phyloP scores from a whole-genome alignment of 2,113 vertebrate genomes.

The Furnarius figulus region DNA sequence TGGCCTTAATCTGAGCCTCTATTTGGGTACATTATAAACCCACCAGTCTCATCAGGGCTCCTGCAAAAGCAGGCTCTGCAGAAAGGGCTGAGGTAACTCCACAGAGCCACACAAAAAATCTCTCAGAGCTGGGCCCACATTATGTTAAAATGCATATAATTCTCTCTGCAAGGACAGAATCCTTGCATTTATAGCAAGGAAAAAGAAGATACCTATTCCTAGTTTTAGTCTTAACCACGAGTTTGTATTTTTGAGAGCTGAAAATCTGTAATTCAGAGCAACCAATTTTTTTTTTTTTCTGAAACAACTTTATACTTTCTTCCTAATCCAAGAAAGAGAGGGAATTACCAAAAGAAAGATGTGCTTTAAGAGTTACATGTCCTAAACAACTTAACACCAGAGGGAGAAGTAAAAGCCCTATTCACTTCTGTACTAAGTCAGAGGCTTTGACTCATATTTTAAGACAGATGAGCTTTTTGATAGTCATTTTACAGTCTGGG shows the following conservation, averaged over 20 bases:
- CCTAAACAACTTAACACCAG: background rate
- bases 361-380: fast-evolving
- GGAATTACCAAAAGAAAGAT: background rate
- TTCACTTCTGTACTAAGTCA: background rate
- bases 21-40: background rate
- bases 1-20: background rate
- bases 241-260: background rate
- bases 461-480: background rate
- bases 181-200: background rate
- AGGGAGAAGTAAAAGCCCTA: background rate
- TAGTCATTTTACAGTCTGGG: background rate
- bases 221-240: background rate
- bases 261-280: background rate
- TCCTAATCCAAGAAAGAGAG: background rate
- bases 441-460: background rate
- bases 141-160: background rate
- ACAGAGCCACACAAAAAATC: background rate
- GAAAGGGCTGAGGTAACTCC: background rate
- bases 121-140: background rate
- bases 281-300: background rate
- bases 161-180: background rate
- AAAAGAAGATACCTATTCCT: background rate
- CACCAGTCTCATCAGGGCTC: background rate
- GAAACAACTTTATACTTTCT: background rate
- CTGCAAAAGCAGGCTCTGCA: background rate